A percentile compares a stretch with the other conserved stretches of the same genome.
Conservation (phyloP, 2,113 vertebrate species). For the Pithys albifrons region DNA sequence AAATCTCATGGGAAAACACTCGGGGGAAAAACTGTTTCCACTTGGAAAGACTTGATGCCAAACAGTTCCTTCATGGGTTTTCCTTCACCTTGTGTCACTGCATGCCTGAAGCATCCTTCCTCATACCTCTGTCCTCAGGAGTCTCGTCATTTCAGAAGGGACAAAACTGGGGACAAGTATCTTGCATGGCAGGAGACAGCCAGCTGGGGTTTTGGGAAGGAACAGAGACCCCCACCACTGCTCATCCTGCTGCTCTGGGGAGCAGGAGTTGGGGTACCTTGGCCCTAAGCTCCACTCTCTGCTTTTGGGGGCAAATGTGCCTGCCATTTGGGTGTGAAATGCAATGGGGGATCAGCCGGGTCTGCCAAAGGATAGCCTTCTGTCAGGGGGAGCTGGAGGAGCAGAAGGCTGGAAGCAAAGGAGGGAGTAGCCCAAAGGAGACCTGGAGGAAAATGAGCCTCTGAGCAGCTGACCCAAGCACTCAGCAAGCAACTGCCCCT, state of each 20-base stretch:
- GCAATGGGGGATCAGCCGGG: background rate
- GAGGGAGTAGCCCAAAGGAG: background rate
- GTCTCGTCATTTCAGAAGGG: background rate
- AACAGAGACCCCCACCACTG: rapidly evolving
- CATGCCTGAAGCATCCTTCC: background rate
- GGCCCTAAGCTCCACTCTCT: rapidly evolving
- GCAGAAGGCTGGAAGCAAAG: background rate
- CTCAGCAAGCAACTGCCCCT: background rate
- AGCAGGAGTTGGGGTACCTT: background rate
- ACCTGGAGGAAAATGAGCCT: background rate
- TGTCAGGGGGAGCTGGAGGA: background rate
- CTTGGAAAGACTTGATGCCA: background rate
- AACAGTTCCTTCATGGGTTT: background rate
- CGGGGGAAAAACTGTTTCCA: rapidly evolving
- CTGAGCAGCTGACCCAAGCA: background rate
- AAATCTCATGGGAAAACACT: background rate
- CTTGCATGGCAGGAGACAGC: background rate
- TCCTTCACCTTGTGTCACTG: rapidly evolving
- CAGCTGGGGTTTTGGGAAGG: background rate
- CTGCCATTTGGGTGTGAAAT: background rate
- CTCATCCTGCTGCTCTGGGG: rapidly evolving
- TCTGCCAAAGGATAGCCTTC: background rate
- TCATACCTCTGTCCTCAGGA: background rate
- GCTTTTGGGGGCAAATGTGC: background rate
- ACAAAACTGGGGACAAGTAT: background rate